A percentile compares a stretch with the other conserved stretches of the same genome.
Conservation (phyloP, 2,888 invertebrate genomes). For the Lathronympha strigana region DNA sequence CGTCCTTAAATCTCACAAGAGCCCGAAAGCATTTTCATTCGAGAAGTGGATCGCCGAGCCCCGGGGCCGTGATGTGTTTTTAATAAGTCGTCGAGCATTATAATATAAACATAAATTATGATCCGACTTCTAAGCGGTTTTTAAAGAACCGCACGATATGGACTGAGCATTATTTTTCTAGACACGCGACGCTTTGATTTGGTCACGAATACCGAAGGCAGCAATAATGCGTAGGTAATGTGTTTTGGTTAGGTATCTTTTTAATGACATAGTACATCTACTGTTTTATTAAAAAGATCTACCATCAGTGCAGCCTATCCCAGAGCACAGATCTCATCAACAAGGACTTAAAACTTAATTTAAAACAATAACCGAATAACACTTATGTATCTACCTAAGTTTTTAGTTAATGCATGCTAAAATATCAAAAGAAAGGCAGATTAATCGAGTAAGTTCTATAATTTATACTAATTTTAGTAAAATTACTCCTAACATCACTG, state of each 20-base stretch:
- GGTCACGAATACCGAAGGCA: constrained; percentile 16
- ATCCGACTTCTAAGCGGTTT: constrained; percentile 34
- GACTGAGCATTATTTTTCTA: constrained; percentile 11
- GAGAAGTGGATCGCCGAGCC: constrained; percentile 40
- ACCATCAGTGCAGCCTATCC: no score
- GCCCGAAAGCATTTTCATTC: constrained; percentile 39
- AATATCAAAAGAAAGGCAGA: no score
- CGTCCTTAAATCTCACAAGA: constrained; percentile 37
- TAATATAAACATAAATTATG: constrained; percentile 38
- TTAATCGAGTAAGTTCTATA: no score
- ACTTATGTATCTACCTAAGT: no score
- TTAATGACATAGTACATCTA: no score
- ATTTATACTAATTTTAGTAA: no score
- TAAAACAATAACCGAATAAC: no score
- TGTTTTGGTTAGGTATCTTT: neutral
- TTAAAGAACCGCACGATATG: constrained; percentile 32
- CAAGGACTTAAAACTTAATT: no score
- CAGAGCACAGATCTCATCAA: no score
- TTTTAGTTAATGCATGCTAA: no score
- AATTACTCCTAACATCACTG: no score
- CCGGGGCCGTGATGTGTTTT: constrained; percentile 55
- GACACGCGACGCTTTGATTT: constrained; percentile 30
- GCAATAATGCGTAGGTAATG: neutral
- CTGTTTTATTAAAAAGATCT: no score
- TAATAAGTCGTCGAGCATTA: constrained; percentile 56